These are phyloP conservation scores for Adrianichthys oophorus DNA, from an alignment of 2,797 vertebrate species.

Conservation along the genomic window DNA sequence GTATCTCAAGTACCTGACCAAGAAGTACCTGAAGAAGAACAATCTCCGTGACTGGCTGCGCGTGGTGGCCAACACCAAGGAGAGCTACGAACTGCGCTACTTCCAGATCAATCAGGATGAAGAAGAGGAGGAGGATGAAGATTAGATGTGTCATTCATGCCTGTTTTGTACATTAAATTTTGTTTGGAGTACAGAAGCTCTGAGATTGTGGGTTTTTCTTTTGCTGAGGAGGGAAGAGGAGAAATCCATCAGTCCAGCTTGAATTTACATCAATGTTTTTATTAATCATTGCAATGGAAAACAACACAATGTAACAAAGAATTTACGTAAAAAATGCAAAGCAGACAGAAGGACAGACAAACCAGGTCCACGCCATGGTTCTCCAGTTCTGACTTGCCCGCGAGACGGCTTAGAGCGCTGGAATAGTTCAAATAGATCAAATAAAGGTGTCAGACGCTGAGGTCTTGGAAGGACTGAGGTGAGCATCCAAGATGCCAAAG, in stretches of 20 bases:
- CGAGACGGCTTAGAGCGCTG: constrained; percentile 32
- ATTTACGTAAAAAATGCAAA: constrained; percentile 55
- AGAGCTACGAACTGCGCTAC: constrained; percentile 91
- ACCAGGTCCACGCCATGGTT: neutral
- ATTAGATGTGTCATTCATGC: constrained; percentile 69
- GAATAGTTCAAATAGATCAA: constrained; percentile 23
- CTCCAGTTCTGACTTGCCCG: constrained; percentile 41
- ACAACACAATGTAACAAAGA: constrained; percentile 31
- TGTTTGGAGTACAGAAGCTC: constrained; percentile 15
- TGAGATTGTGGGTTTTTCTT: neutral
- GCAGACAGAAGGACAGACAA: constrained; percentile 22
- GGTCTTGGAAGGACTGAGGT: constrained; percentile 44
- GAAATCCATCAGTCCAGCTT: neutral
- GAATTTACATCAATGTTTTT: constrained; percentile 72
- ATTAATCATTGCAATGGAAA: constrained; percentile 76
- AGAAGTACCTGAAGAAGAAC: constrained; percentile 95
- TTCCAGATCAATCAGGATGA: constrained; percentile 96
- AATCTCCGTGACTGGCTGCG: constrained; percentile 90
- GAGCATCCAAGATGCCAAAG: constrained; percentile 53
- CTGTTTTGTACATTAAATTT: constrained; percentile 28
- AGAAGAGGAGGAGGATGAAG: constrained; percentile 89
- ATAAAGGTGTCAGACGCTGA: constrained; percentile 29
- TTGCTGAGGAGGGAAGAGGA: neutral
- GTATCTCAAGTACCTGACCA: constrained; percentile 93
- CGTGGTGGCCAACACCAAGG: constrained; percentile 91